Evolutionary conservation across 2,797 vertebrate genomes (phyloP).

Genomic region (Typhlichthys subterraneus): DNA sequence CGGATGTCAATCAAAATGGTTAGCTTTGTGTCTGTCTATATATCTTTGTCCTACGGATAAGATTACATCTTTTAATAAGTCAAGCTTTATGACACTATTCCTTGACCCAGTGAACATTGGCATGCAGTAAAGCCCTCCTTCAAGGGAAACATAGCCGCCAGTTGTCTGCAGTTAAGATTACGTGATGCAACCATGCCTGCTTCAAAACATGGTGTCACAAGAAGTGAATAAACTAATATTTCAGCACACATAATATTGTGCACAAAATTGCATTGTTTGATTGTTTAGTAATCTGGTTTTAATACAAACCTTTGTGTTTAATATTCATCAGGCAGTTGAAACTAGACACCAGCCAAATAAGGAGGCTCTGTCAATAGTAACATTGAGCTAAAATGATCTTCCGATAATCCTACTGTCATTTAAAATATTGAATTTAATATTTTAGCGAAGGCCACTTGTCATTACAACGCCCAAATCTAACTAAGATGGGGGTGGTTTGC

Average conservation of each 20-base stretch:
- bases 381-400: no score
- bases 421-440: no score
- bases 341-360: no score
- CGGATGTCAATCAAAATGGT: neutral
- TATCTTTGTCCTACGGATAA: constrained; percentile 6
- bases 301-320: no score
- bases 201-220: neutral
- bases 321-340: no score
- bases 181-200: neutral
- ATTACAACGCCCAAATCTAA: no score
- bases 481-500: no score
- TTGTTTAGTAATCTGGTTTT: neutral
- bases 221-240: constrained; percentile 3
- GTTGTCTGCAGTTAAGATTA: constrained; percentile 1
- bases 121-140: neutral
- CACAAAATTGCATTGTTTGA: neutral
- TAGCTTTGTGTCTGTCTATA: neutral
- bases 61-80: constrained; percentile 28
- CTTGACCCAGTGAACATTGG: constrained; percentile 18
- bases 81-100: neutral
- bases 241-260: no score
- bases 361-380: no score
- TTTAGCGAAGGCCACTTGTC: no score
- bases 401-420: no score
- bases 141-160: no score